Evolutionary conservation across 2,888 invertebrate species (phyloP).

Genomic region (Megalurothrips usitatus): DNA sequence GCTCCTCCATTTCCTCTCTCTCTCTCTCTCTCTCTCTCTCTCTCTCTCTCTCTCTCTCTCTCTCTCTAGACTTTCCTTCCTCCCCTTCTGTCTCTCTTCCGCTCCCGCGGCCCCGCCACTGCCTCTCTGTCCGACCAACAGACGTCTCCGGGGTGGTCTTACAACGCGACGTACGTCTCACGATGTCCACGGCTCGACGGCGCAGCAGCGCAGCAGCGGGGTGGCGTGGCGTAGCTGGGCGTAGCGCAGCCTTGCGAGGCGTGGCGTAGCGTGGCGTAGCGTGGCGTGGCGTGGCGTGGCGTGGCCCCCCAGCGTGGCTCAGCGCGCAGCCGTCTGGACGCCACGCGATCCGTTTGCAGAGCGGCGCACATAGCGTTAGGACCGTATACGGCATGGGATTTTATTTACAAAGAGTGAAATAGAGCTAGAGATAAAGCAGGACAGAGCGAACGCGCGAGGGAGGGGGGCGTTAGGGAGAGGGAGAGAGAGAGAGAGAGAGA

Average conservation of each 20-base stretch:
- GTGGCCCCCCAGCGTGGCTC: too few relatives aligned
- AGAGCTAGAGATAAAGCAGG: not conserved
- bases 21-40: conserved; percentile 4
- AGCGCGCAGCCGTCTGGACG: not conserved
- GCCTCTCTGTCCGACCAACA: not conserved
- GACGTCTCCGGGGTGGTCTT: too few relatives aligned
- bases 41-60: conserved; percentile 14
- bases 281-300: too few relatives aligned
- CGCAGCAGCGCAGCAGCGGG: too few relatives aligned
- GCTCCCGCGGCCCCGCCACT: not conserved
- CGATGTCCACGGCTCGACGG: too few relatives aligned
- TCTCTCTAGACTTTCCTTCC: too few relatives aligned
- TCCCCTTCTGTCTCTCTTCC: not conserved
- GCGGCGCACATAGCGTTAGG: not conserved
- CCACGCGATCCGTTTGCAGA: not conserved
- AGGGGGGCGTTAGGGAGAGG: not conserved
- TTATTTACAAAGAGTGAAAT: not conserved
- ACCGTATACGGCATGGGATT: not conserved
- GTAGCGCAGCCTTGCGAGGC: too few relatives aligned
- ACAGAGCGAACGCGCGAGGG: too few relatives aligned
- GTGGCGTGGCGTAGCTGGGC: too few relatives aligned
- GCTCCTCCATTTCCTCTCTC: not conserved
- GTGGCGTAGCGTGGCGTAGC: too few relatives aligned
- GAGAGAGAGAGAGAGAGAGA: not conserved
- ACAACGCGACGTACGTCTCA: too few relatives aligned